phyloP scores from a whole-genome alignment of 2,888 invertebrate species.

The Antheraea assamensis region DNA sequence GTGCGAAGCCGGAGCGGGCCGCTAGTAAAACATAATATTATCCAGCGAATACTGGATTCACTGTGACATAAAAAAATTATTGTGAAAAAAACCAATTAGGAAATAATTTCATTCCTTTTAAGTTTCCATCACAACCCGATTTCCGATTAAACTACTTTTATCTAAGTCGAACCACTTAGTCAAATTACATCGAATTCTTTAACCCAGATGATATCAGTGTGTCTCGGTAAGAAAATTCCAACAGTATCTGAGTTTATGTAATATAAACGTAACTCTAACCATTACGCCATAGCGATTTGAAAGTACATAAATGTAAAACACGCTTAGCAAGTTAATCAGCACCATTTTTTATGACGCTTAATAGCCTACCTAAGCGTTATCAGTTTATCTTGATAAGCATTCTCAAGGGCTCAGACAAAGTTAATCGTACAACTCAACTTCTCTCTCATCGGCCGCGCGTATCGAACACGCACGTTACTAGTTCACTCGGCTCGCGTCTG shows the following conservation, averaged over 20 bases:
- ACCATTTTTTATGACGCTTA: neutral
- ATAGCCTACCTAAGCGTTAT: neutral
- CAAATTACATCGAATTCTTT: neutral
- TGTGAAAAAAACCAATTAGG: neutral
- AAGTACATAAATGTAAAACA: neutral
- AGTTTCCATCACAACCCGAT: neutral
- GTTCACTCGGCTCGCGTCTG: neutral
- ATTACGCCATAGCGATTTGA: neutral
- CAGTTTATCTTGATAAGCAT: neutral
- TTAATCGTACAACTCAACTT: neutral
- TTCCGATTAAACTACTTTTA: neutral
- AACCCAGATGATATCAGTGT: neutral
- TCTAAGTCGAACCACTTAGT: neutral
- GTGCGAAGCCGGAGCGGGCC: no score
- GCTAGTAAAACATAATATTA: neutral
- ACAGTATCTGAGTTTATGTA: neutral
- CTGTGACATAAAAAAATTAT: neutral
- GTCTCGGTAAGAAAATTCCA: neutral
- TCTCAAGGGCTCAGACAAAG: neutral
- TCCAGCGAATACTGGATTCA: neutral
- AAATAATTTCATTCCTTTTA: neutral
- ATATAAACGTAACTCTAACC: neutral
- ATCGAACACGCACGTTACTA: neutral
- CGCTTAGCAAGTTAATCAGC: neutral
- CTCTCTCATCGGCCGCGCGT: neutral